Evolutionary conservation across 2,888 invertebrate species (phyloP).

Genomic region (Drosophila koepferae): DNA sequence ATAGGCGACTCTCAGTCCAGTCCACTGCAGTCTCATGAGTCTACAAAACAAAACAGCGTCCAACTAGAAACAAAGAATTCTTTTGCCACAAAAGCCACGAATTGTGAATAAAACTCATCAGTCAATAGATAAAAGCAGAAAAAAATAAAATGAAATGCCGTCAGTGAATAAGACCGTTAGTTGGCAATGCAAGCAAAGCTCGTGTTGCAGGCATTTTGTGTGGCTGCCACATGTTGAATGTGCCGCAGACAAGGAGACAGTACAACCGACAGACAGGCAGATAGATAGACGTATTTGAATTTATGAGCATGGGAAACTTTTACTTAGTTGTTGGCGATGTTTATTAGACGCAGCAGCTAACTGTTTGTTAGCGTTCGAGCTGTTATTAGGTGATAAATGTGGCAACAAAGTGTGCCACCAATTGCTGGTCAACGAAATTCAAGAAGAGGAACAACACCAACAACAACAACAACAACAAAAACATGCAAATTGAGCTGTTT

Average conservation of each 20-base stretch:
- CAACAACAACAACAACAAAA: no score
- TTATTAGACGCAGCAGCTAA: slow-evolving; percentile 26
- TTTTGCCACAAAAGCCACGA: slow-evolving; percentile 8
- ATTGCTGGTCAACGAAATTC: slow-evolving; percentile 9
- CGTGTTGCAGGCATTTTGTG: slow-evolving; percentile 23
- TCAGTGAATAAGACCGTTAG: slow-evolving; percentile 26
- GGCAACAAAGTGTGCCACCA: slow-evolving; percentile 30
- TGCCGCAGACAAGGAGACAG: slow-evolving; percentile 8
- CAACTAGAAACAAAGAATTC: neutral
- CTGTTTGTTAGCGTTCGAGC: slow-evolving; percentile 32
- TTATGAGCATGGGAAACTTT: slow-evolving; percentile 45
- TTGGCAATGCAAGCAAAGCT: slow-evolving; percentile 15
- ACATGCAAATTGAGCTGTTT: slow-evolving; percentile 19
- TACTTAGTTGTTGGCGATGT: slow-evolving; percentile 22
- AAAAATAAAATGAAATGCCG: neutral
- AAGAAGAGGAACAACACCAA: neutral
- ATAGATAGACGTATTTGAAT: neutral
- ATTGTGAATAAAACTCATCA: slow-evolving; percentile 1
- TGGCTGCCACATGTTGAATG: slow-evolving; percentile 18
- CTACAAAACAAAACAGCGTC: neutral
- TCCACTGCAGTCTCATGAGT: neutral
- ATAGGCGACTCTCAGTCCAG: neutral
- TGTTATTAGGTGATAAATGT: slow-evolving; percentile 31
- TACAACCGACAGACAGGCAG: neutral
- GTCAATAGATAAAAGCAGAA: slow-evolving; percentile 15